These are phyloP conservation scores for Napeogenes inachia DNA, from an alignment of 2,888 invertebrate species.

Conservation along the genomic window DNA sequence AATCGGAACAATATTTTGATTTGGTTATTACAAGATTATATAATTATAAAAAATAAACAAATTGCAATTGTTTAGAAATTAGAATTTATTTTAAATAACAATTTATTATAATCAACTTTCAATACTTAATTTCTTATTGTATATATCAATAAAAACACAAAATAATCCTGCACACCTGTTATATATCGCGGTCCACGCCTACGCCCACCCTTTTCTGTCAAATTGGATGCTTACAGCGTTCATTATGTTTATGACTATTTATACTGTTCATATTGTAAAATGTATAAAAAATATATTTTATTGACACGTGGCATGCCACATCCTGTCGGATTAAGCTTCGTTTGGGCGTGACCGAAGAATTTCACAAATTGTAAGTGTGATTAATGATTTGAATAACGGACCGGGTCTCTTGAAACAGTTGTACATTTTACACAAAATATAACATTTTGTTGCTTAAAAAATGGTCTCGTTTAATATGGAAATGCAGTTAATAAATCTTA, in stretches of 20 bases:
- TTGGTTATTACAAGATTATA: too few relatives aligned
- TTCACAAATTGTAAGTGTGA: constrained; percentile 7
- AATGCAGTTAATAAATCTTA: neutral
- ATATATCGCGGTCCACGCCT: constrained; percentile 43
- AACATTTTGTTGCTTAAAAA: neutral
- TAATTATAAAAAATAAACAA: too few relatives aligned
- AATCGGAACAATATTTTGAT: too few relatives aligned
- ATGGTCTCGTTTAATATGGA: neutral
- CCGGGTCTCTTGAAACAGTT: neutral
- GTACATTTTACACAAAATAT: neutral
- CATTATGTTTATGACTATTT: constrained; percentile 54
- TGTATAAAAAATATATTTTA: constrained; percentile 19
- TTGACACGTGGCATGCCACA: constrained; percentile 13
- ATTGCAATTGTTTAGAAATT: too few relatives aligned
- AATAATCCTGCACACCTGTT: constrained; percentile 19
- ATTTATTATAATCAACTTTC: too few relatives aligned
- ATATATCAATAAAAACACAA: neutral
- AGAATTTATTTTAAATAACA: too few relatives aligned
- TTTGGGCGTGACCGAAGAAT: constrained; percentile 4
- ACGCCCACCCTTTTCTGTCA: constrained; percentile 41
- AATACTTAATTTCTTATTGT: too few relatives aligned
- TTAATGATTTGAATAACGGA: neutral
- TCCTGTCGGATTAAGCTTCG: constrained; percentile 9
- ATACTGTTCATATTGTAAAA: constrained; percentile 45
- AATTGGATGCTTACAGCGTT: constrained; percentile 43